Conservation (phyloP, 2,888 invertebrate genomes). For the Drosophila diplacantha region DNA sequence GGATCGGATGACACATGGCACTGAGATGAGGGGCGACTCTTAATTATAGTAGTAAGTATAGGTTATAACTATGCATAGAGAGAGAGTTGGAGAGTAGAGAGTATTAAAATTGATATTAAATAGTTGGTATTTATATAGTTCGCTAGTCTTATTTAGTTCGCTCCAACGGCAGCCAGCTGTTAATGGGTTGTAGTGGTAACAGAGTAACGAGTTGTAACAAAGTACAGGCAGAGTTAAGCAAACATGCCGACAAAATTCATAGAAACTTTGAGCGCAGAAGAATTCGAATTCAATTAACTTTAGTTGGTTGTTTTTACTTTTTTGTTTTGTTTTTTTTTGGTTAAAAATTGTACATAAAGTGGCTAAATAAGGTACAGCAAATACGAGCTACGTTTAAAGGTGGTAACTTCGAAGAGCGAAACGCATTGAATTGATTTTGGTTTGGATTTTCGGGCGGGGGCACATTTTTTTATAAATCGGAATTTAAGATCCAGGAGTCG, state of each 20-base stretch:
- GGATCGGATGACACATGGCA: constrained; percentile 21
- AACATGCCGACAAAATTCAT: constrained; percentile 65
- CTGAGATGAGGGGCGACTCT: constrained; percentile 30
- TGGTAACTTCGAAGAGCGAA: constrained; percentile 47
- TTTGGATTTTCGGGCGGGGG: constrained; percentile 11
- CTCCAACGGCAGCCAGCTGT: constrained; percentile 50
- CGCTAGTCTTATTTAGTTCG: constrained; percentile 33
- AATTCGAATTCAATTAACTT: constrained; percentile 40
- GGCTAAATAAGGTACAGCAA: constrained; percentile 68
- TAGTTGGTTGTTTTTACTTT: constrained; percentile 6
- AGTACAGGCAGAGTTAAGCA: constrained; percentile 68
- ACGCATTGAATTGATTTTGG: constrained; percentile 47
- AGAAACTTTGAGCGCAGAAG: constrained; percentile 61
- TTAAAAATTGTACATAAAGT: constrained; percentile 59
- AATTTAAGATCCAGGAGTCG: constrained; percentile 35
- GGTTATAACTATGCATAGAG: constrained; percentile 34
- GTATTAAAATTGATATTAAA: constrained; percentile 66
- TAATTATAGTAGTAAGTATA: constrained; percentile 33
- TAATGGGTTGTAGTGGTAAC: constrained; percentile 53
- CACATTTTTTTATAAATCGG: constrained; percentile 39
- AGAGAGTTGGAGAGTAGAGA: constrained; percentile 46
- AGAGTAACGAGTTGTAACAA: constrained; percentile 60
- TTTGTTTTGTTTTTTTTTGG: constrained; percentile 16
- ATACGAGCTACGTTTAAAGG: constrained; percentile 61
- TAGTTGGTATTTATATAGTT: constrained; percentile 46